Conservation (phyloP, 2,797 vertebrate species). For the Brachyalestes nurse region DNA sequence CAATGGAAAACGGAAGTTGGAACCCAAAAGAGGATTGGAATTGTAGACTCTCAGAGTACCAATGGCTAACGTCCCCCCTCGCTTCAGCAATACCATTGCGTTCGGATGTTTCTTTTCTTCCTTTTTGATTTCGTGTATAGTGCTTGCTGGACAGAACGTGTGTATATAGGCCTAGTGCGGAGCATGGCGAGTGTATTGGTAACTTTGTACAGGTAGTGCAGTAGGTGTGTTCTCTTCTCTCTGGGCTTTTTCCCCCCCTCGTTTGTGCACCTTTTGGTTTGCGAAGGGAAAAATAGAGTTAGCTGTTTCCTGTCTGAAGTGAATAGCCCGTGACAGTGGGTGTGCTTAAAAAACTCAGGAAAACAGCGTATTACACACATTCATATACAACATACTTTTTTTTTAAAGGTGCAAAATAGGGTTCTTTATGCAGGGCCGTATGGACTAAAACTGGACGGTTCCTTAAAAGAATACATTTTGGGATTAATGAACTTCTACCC, state of each 20-base stretch:
- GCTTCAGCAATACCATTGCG: constrained; percentile 90
- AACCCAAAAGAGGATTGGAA: constrained; percentile 73
- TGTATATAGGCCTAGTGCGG: constrained; percentile 77
- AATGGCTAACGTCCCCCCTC: constrained; percentile 56
- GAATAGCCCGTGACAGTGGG: constrained; percentile 68
- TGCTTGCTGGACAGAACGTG: constrained; percentile 81
- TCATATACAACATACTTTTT: too few relatives aligned
- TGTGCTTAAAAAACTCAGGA: constrained; percentile 81
- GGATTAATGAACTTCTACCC: too few relatives aligned
- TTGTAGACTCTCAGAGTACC: constrained; percentile 73
- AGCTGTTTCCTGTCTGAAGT: constrained; percentile 81
- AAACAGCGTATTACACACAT: constrained; percentile 69
- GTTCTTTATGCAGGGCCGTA: too few relatives aligned
- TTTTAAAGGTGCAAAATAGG: too few relatives aligned
- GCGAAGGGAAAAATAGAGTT: constrained; percentile 67
- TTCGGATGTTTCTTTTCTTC: constrained; percentile 79
- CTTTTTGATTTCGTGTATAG: constrained; percentile 83
- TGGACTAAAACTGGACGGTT: too few relatives aligned
- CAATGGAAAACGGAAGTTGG: constrained; percentile 38
- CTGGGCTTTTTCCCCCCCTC: constrained; percentile 21
- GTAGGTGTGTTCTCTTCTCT: constrained; percentile 58
- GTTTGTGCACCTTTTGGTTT: constrained; percentile 67
- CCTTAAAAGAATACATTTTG: too few relatives aligned
- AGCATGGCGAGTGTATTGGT: constrained; percentile 85
- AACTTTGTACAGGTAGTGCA: constrained; percentile 78